Conservation (phyloP, 2,888 invertebrate genomes). For the Amphipoea lucens region DNA sequence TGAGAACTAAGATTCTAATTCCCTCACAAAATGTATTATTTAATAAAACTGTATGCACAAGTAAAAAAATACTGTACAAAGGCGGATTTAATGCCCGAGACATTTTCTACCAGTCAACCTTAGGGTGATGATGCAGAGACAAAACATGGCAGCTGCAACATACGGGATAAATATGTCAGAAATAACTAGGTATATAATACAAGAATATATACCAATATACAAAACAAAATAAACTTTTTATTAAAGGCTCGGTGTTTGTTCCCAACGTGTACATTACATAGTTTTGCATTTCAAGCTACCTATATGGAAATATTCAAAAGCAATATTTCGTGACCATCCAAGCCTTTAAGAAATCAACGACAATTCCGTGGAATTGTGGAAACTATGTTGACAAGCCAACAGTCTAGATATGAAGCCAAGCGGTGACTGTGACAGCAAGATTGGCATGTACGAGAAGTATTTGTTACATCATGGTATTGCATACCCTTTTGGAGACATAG, state of each 20-base stretch:
- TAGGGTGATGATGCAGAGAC: not conserved
- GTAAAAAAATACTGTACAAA: not conserved
- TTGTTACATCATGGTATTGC: constrained; percentile 3
- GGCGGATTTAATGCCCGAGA: not conserved
- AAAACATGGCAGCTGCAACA: not conserved
- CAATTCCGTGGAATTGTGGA: constrained; percentile 3
- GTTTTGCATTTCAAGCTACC: constrained; percentile 8
- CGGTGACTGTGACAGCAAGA: not conserved
- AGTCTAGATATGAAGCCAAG: constrained; percentile 17
- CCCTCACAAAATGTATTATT: not conserved
- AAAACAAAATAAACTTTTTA: not conserved
- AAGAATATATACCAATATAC: not conserved
- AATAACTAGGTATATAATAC: not conserved
- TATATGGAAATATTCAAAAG: constrained; percentile 12
- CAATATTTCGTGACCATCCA: no score
- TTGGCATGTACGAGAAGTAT: not conserved
- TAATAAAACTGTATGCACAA: not conserved
- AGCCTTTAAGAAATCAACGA: no score
- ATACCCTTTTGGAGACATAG: no score
- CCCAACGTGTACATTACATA: not conserved
- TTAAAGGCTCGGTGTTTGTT: constrained; percentile 1
- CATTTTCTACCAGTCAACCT: not conserved
- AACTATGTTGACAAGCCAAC: not conserved
- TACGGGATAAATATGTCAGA: not conserved
- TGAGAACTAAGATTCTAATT: not conserved